phyloP scores from a whole-genome alignment of 2,113 vertebrate genomes.

The Leptodactylus fuscus region DNA sequence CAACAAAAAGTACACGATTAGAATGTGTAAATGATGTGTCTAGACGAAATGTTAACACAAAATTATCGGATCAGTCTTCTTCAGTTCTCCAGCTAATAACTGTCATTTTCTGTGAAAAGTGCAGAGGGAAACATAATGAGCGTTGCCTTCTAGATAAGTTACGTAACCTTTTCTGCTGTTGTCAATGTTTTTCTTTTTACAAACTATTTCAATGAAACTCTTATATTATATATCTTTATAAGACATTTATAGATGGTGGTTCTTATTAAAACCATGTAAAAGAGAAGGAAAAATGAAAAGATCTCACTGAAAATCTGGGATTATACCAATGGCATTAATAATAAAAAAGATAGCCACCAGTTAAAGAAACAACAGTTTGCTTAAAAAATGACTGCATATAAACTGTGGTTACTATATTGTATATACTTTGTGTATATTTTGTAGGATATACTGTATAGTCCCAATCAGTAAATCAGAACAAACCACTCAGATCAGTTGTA shows the following conservation, averaged over 20 bases:
- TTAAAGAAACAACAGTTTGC: no score
- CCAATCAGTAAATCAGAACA: no score
- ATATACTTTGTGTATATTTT: no score
- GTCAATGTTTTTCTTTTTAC: not conserved
- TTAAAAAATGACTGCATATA: no score
- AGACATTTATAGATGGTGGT: not conserved
- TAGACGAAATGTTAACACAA: not conserved
- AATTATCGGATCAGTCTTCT: not conserved
- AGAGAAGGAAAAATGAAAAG: not conserved
- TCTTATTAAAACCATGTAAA: not conserved
- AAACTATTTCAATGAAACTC: not conserved
- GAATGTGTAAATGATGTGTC: conserved; percentile 1
- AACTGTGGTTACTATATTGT: no score
- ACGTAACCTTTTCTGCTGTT: conserved; percentile 5
- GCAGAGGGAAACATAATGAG: not conserved
- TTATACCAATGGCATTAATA: not conserved
- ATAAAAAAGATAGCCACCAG: not conserved
- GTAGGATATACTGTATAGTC: no score
- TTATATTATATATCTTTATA: not conserved
- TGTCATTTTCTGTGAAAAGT: not conserved
- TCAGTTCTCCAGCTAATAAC: not conserved
- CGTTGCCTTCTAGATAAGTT: not conserved
- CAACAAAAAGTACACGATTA: not conserved
- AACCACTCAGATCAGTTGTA: no score
- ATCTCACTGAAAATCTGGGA: not conserved